Conservation (phyloP, 2,797 vertebrate species). For the Holocentrus rufus region DNA sequence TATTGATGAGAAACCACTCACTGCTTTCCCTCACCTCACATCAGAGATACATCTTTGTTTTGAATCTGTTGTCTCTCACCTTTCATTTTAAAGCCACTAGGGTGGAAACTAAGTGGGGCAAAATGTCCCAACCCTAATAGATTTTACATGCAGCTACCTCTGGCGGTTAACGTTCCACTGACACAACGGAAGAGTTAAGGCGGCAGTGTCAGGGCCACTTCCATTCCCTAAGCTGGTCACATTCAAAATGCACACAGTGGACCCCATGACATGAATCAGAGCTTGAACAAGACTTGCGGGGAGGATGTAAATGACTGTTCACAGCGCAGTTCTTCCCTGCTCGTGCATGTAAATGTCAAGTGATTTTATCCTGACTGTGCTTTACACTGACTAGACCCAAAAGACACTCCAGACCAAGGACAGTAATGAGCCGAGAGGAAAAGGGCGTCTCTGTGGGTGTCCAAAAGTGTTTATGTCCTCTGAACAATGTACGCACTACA, state of each 20-base stretch:
- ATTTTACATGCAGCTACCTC: constrained; percentile 41
- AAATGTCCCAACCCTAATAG: constrained; percentile 40
- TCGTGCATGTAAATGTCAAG: constrained; percentile 80
- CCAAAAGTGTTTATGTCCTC: constrained; percentile 26
- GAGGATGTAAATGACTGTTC: constrained; percentile 74
- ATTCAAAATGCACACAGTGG: constrained; percentile 65
- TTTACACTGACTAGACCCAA: constrained; percentile 55
- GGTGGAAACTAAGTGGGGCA: constrained; percentile 30
- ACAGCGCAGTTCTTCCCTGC: constrained; percentile 47
- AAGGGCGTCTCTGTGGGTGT: constrained; percentile 26
- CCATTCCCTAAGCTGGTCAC: constrained; percentile 51
- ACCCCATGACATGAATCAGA: constrained; percentile 62
- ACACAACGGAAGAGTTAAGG: constrained; percentile 62
- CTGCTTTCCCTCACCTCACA: constrained; percentile 73
- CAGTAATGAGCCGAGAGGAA: constrained; percentile 23
- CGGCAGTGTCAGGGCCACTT: constrained; percentile 55
- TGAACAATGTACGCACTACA: constrained; percentile 5
- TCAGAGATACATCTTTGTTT: constrained; percentile 62
- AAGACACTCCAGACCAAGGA: constrained; percentile 43
- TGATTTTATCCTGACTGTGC: constrained; percentile 67
- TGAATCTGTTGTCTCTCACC: constrained; percentile 55
- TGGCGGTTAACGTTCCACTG: constrained; percentile 30
- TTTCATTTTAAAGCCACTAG: constrained; percentile 36
- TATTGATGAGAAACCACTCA: constrained; percentile 78
- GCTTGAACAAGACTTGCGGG: constrained; percentile 41